A percentile compares a stretch with the other conserved stretches of the same genome.
Conservation (phyloP, 2,797 vertebrate genomes). For the Phoxinus dragarum region DNA sequence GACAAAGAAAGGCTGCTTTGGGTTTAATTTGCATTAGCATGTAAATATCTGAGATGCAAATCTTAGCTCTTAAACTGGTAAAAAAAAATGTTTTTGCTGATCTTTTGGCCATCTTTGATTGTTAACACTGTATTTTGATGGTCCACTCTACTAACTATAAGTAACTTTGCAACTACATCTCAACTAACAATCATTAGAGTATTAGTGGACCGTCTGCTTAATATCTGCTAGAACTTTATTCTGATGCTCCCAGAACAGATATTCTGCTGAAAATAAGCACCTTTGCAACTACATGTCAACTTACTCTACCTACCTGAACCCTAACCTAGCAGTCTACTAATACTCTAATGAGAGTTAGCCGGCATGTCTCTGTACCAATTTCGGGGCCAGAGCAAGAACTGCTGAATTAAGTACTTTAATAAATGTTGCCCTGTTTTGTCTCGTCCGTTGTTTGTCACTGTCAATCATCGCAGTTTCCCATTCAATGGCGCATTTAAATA, state of each 20-base stretch:
- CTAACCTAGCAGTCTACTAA: neutral
- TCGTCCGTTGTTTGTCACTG: neutral
- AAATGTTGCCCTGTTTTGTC: neutral
- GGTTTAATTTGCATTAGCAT: slow-evolving; percentile 50
- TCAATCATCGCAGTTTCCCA: neutral
- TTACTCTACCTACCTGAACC: neutral
- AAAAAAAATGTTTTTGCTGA: neutral
- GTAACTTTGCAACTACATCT: neutral
- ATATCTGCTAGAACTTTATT: neutral
- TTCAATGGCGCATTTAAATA: neutral
- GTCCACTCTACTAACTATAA: neutral
- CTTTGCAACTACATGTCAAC: neutral
- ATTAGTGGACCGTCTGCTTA: too few species aligned
- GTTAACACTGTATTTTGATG: neutral
- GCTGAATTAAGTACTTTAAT: neutral
- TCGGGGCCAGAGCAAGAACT: neutral
- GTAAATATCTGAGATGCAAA: slow-evolving; percentile 51
- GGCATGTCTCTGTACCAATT: neutral
- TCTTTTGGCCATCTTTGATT: neutral
- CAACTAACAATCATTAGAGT: too few species aligned
- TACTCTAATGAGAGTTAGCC: neutral
- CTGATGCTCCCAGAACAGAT: neutral
- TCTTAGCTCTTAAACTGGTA: neutral
- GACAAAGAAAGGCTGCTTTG: slow-evolving; percentile 9
- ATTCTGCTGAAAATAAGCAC: neutral